Percentiles rank a stretch among this genome's conserved stretches.
These are phyloP conservation scores for Mus minutoides DNA, from an alignment of 2,797 vertebrate species.

Conservation along the genomic window DNA sequence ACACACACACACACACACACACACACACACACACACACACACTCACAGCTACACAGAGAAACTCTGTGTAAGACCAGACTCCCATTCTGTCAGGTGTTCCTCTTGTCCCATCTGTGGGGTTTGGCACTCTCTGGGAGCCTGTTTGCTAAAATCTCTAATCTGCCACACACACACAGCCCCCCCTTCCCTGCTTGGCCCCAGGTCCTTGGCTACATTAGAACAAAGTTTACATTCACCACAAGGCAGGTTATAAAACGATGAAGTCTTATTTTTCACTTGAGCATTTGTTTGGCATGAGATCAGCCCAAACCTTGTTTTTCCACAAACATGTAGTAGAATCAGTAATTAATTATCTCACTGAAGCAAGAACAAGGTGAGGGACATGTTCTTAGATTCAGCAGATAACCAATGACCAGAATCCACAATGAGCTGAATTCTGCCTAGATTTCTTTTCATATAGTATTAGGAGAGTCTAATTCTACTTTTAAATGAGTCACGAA, in stretches of 20 bases:
- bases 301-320: conserved; percentile 60
- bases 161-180: no score
- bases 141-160: conserved; percentile 31
- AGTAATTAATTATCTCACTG: conserved; percentile 52
- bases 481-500: conserved; percentile 25
- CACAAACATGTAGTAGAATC: conserved; percentile 51
- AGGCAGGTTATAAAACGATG: conserved; percentile 54
- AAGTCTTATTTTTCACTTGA: conserved; percentile 48
- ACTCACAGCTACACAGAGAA: background rate
- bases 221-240: conserved; percentile 51
- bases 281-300: conserved; percentile 44
- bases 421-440: conserved; percentile 46
- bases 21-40: background rate
- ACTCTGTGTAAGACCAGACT: background rate
- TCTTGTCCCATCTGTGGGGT: background rate
- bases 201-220: conserved; percentile 14
- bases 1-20: background rate
- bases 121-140: background rate
- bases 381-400: conserved; percentile 51
- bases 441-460: conserved; percentile 19
- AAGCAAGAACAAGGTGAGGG: conserved; percentile 34
- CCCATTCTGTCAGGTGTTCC: fast-evolving
- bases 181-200: conserved; percentile 45
- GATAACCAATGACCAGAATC: conserved; percentile 59
- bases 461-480: conserved; percentile 8